Evolutionary conservation across 2,797 vertebrate genomes (phyloP), one percentile per base, ranked within the genome.

Genomic region (Crocodylus rhombifer): DNA sequence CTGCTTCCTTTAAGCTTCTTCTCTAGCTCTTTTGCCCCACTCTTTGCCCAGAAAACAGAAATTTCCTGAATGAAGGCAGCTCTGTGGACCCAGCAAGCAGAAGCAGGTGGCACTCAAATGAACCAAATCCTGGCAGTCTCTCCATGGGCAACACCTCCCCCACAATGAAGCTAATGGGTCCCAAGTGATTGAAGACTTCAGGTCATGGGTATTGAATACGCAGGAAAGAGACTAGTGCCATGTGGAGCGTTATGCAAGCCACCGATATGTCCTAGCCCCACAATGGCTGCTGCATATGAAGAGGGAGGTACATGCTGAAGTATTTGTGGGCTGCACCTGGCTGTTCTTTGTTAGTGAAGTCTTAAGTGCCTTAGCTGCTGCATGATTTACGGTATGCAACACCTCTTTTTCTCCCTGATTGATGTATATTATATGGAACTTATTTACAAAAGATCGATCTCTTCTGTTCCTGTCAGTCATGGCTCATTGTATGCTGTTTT

Each of bases 321-420:
- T 55, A 23, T 87, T 75, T 10, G 5, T 10, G 82, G 74, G 10
- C 25, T 2, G 1, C 2, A 4, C 33, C 58, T 92, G 63, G 80
- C 28, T 28, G 1, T 5, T 77, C 28, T 23, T 12, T 64, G 55
- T 56, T 2, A 78, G 23, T 2, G 26, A 90, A 91, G 14, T 16
- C 73, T 73, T 82, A 80, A 51, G 30, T 92, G 84, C 71, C 75
- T 88, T 61, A 33, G 71, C 63, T 92, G 79, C 78, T 91, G 77
- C 75, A 14, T 13, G 18, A n/a, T 84, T 77, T 83, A 16, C 17
- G 85, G 74, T 57, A 80, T 87, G 88, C 75, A 89, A 13, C 65
- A 67, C 60, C 86, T 86, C n/a, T 87, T 69, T 20, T 64, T 80
- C 87, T 51, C 13, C 36, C 73, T 90, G 36, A 15, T 87, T 80